phyloP scores from a whole-genome alignment of 2,888 invertebrate genomes.

The Chymomyza procnemis region DNA sequence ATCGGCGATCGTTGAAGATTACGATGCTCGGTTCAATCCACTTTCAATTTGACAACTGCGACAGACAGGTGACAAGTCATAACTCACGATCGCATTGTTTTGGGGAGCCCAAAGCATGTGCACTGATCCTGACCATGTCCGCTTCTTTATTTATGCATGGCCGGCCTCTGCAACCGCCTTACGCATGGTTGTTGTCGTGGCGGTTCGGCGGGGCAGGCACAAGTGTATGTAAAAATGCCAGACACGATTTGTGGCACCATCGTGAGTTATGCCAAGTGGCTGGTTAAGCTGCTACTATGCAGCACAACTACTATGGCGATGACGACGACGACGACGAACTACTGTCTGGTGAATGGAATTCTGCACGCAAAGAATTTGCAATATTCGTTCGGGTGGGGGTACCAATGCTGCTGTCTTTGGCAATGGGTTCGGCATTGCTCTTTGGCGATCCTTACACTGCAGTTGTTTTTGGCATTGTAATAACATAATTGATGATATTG shows the following conservation, averaged over 20 bases:
- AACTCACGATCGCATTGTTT: slow-evolving; percentile 69
- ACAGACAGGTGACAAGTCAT: slow-evolving; percentile 79
- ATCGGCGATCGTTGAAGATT: slow-evolving; percentile 76
- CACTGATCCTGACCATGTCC: slow-evolving; percentile 64
- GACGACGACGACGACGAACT: background rate
- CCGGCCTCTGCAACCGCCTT: slow-evolving; percentile 16
- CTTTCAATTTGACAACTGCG: slow-evolving; percentile 79
- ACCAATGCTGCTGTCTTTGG: slow-evolving; percentile 22
- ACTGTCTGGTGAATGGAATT: slow-evolving; percentile 39
- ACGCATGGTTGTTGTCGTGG: slow-evolving; percentile 16
- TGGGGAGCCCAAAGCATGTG: slow-evolving; percentile 46
- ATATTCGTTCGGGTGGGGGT: background rate
- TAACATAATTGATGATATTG: slow-evolving; percentile 78
- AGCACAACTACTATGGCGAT: too few species aligned
- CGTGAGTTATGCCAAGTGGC: slow-evolving; percentile 49
- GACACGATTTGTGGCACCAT: slow-evolving; percentile 54
- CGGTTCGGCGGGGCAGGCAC: slow-evolving; percentile 14
- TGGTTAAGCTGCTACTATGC: background rate
- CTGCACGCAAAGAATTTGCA: slow-evolving; percentile 29
- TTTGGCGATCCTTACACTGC: slow-evolving; percentile 19
- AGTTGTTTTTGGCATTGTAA: slow-evolving; percentile 63
- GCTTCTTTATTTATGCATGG: slow-evolving; percentile 65
- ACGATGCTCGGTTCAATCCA: slow-evolving; percentile 74
- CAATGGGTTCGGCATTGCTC: slow-evolving; percentile 2
- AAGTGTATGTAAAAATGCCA: slow-evolving; percentile 44